phyloP scores from a whole-genome alignment of 2,797 vertebrate genomes.

The Yasuhikotakia modesta region DNA sequence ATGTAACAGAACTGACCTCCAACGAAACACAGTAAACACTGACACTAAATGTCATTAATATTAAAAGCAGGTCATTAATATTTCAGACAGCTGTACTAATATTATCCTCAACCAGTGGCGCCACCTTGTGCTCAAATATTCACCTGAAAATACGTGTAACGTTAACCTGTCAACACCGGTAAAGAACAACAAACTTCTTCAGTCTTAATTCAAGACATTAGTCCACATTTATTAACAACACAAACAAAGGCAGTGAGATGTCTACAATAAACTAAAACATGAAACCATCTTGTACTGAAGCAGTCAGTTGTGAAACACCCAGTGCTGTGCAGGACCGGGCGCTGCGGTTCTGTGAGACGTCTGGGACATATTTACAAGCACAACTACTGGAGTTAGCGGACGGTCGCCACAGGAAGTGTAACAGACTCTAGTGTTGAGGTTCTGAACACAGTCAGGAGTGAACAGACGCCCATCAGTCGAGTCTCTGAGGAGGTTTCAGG shows the following conservation, averaged over 20 bases:
- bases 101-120: no score
- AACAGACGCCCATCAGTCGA: constrained; percentile 46
- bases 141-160: background rate
- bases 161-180: no score
- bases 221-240: constrained; percentile 63
- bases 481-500: constrained; percentile 63
- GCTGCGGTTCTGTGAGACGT: constrained; percentile 17
- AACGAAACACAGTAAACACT: no score
- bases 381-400: constrained; percentile 23
- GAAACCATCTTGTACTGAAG: constrained; percentile 34
- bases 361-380: constrained; percentile 55
- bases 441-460: constrained; percentile 35
- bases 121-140: no score
- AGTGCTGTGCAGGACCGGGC: constrained; percentile 6
- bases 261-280: constrained; percentile 49
- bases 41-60: no score
- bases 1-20: no score
- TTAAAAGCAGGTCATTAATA: no score
- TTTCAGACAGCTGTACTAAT: no score
- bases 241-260: constrained; percentile 47
- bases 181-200: background rate
- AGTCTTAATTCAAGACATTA: constrained; percentile 3
- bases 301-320: constrained; percentile 9
- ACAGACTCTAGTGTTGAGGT: constrained; percentile 51
- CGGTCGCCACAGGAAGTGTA: constrained; percentile 36